phyloP scores from a whole-genome alignment of 2,888 invertebrate species.

The Dromius quadrimaculatus region DNA sequence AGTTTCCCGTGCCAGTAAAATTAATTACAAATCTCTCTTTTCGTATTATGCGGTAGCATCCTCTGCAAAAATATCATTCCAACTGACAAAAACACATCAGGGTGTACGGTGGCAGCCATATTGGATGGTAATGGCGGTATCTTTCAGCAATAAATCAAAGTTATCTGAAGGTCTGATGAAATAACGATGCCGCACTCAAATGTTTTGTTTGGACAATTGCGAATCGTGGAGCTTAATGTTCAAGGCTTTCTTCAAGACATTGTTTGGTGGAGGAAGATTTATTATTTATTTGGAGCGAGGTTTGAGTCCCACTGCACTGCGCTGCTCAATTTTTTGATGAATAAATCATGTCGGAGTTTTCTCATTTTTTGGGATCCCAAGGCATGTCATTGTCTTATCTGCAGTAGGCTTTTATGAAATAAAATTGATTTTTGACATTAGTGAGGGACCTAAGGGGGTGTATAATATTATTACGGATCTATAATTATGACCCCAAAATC shows the following conservation, averaged over 20 bases:
- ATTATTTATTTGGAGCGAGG: conserved; percentile 30
- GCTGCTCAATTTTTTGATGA: conserved; percentile 21
- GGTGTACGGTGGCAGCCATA: conserved; percentile 39
- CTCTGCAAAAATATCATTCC: conserved; percentile 47
- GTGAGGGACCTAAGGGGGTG: too few relatives aligned
- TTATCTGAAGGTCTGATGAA: conserved; percentile 47
- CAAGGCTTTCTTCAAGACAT: background rate
- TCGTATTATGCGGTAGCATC: conserved; percentile 22
- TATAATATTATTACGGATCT: too few relatives aligned
- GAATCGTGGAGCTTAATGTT: conserved; percentile 20
- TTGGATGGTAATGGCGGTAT: conserved; percentile 44
- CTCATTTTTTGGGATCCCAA: too few relatives aligned
- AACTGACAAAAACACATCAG: conserved; percentile 49
- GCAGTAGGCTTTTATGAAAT: too few relatives aligned
- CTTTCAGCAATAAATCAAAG: conserved; percentile 49
- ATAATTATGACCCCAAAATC: too few relatives aligned
- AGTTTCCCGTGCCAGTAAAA: conserved; percentile 35
- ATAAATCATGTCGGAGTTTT: too few relatives aligned
- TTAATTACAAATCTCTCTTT: conserved; percentile 39
- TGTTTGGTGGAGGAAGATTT: conserved; percentile 44
- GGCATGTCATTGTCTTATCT: too few relatives aligned
- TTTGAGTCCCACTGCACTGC: background rate
- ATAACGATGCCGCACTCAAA: conserved; percentile 34
- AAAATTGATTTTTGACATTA: too few relatives aligned
- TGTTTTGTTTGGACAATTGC: conserved; percentile 40